Evolutionary conservation across 2,113 vertebrate genomes (phyloP), one percentile per base, ranked within the genome.

Genomic region (Microtus oregoni): DNA sequence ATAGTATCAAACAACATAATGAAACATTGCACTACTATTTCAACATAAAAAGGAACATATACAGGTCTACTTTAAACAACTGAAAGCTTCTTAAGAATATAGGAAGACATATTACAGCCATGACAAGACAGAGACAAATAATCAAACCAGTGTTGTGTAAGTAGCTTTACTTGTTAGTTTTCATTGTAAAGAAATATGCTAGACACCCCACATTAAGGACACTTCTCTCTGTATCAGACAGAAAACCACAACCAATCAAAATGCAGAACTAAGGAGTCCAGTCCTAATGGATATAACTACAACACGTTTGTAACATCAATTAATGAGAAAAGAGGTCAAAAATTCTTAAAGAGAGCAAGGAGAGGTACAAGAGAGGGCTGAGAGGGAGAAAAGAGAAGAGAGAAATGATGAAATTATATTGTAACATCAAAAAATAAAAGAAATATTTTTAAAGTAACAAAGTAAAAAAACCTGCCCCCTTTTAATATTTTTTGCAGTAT

Each of bases 131-230:
- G 72, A 81, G 26, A 2, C 50, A 95, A 92, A 92, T 20, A 75
- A 95, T 63, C 32, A 85, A n/a, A 78, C 30, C 30, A 79, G 44
- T 20, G 86, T 94, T 97, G 89, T 85, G 63, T 47, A 91, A 76
- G 68, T 22, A 93, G 38, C 30, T 96, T 94, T 81, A 96, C 55
- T 89, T 92, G 22, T n/a, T 82, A 65, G n/a, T 85, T 94, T 94
- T 92, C 17, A 95, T 14, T 75, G 9, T 50, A 91, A 73, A 81
- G n/a, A 95, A 94, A 85, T 81, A 20, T 7, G 1, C 78, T 50
- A 85, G 14, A 67, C 58, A 63, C 14, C 7, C 79, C 28, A 92
- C 70, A 68, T 15, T 81, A 78, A 52, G 38, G 72, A 89, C 89
- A 32, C 90, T 90, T 65, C 35, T 82, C 58, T 65, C 81, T 85